Evolutionary conservation across 2,888 invertebrate species (phyloP).

Genomic region (Apotomis capreana): DNA sequence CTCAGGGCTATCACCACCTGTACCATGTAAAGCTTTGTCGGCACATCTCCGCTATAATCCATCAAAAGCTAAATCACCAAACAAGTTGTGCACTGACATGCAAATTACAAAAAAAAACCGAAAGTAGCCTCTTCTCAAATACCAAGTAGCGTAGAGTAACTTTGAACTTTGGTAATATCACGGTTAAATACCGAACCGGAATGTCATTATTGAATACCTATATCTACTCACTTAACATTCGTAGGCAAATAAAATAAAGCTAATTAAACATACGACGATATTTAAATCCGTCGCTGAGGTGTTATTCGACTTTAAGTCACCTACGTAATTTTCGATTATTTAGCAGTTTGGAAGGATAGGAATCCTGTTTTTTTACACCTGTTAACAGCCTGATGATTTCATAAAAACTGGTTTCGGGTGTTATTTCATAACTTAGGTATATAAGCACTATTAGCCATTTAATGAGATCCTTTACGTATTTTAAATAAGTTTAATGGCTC

Average conservation of each 20-base stretch:
- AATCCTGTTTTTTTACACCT: constrained; percentile 20
- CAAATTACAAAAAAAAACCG: constrained; percentile 28
- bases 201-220: constrained; percentile 29
- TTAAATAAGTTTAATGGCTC: neutral
- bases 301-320: constrained; percentile 21
- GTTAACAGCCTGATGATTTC: constrained; percentile 12
- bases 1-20: no score
- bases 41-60: neutral
- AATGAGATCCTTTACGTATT: neutral
- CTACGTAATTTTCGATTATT: constrained; percentile 20
- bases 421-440: neutral
- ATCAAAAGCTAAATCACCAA: constrained; percentile 19
- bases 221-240: constrained; percentile 26
- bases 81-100: constrained; percentile 18
- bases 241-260: constrained; percentile 34
- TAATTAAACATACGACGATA: constrained; percentile 33
- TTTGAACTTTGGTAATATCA: constrained; percentile 40
- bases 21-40: neutral
- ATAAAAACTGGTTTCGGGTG: constrained; percentile 15
- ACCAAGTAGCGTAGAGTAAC: constrained; percentile 19
- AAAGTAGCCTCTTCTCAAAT: constrained; percentile 12
- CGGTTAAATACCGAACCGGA: constrained; percentile 24
- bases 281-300: constrained; percentile 28
- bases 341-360: constrained; percentile 16
- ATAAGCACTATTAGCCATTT: neutral